phyloP scores from a whole-genome alignment of 2,888 invertebrate genomes.

The Lathronympha strigana region DNA sequence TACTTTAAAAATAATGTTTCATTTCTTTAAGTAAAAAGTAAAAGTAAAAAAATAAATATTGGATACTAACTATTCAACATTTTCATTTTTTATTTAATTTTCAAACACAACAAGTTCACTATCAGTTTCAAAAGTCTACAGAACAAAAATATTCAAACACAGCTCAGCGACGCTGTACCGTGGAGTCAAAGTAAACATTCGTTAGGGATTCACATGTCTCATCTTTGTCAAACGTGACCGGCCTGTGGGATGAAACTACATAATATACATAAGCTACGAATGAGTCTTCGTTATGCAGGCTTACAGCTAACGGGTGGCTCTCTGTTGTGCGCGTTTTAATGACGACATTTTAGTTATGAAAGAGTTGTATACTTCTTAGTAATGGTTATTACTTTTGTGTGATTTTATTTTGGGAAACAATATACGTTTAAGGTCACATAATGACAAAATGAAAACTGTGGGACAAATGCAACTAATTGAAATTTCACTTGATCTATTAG shows the following conservation, averaged over 20 bases:
- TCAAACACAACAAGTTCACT: not conserved
- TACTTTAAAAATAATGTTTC: too few species aligned
- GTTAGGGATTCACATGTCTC: slow-evolving; percentile 69
- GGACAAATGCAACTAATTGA: too few species aligned
- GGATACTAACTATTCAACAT: too few species aligned
- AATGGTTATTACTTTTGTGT: not conserved
- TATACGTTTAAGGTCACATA: too few species aligned
- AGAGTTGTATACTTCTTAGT: not conserved
- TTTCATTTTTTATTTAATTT: too few species aligned
- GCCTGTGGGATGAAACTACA: slow-evolving; percentile 50
- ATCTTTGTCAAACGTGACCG: slow-evolving; percentile 74
- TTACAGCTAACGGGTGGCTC: slow-evolving; percentile 23
- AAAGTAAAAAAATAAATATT: too few species aligned
- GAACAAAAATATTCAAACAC: slow-evolving; percentile 43
- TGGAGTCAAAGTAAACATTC: slow-evolving; percentile 71
- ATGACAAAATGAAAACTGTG: too few species aligned
- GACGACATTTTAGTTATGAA: slow-evolving; percentile 10
- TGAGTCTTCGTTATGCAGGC: slow-evolving; percentile 40
- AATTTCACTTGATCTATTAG: too few species aligned
- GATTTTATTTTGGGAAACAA: too few species aligned
- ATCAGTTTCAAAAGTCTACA: not conserved
- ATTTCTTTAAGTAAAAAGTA: too few species aligned
- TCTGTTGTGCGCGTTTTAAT: slow-evolving; percentile 18
- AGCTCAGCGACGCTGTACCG: slow-evolving; percentile 40
- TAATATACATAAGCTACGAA: slow-evolving; percentile 39